Evolutionary conservation across 1,140 invertebrate genomes (phyloP).

Genomic region (Bombus confusus): DNA sequence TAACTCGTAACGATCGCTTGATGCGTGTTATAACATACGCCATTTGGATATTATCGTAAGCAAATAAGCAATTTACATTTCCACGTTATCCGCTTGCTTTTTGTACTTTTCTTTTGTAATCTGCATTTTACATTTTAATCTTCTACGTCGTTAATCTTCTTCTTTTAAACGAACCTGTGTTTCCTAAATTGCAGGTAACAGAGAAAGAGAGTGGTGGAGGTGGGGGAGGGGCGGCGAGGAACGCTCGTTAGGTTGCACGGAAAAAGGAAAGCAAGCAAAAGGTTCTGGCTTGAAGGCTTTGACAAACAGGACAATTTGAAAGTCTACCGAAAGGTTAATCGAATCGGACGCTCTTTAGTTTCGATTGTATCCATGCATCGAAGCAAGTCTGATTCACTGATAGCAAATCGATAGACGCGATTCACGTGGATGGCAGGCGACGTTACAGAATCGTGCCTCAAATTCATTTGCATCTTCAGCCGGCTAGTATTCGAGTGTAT

Average conservation of each 20-base stretch:
- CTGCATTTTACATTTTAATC: neutral
- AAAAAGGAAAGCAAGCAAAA: neutral
- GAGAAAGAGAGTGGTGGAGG: neutral
- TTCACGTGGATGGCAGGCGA: neutral
- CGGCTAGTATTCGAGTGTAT: slow-evolving; percentile 15
- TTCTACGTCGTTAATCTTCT: neutral
- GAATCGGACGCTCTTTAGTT: slow-evolving; percentile 38
- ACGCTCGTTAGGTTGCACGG: neutral
- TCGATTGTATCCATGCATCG: slow-evolving; percentile 34
- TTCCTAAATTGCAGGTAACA: neutral
- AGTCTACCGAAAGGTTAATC: slow-evolving; percentile 11
- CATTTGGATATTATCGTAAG: neutral
- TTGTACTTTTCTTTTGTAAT: neutral
- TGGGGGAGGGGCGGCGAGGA: rapidly evolving
- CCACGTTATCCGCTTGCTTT: neutral
- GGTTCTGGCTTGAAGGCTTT: neutral
- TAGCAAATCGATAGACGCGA: slow-evolving; percentile 36
- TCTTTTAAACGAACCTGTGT: neutral
- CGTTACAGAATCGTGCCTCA: slow-evolving; percentile 19
- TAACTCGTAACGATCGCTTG: too few relatives aligned
- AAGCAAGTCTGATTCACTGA: slow-evolving; percentile 12
- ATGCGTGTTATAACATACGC: too few relatives aligned
- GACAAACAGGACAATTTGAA: slow-evolving; percentile 5
- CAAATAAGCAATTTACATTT: neutral
- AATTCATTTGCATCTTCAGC: slow-evolving; percentile 48